A percentile compares a stretch with the other conserved stretches of the same genome.
These are phyloP conservation scores for Epizoanthus illoricatus DNA, from an alignment of 92 coral and sea anemone genomes.

Conservation along the genomic window DNA sequence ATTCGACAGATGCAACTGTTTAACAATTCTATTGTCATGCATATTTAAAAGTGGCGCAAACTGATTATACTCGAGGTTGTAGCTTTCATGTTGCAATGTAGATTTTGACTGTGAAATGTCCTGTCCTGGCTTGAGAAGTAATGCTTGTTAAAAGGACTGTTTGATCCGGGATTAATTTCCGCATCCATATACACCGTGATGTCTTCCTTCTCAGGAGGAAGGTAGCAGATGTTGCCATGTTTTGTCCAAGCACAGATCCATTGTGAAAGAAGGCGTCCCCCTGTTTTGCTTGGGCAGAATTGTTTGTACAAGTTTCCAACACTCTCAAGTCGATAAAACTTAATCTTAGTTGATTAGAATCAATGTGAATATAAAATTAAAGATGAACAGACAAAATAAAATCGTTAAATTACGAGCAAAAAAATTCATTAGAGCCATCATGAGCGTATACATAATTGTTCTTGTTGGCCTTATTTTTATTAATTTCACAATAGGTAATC, in stretches of 20 bases:
- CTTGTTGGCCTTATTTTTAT: not conserved
- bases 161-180: too few relatives aligned
- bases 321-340: too few relatives aligned
- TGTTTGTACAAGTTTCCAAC: not conserved
- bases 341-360: not conserved
- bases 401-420: not conserved
- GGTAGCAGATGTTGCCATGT: too few relatives aligned
- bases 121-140: not conserved
- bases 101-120: not conserved
- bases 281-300: not conserved
- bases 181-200: too few relatives aligned
- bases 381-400: not conserved
- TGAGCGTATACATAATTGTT: not conserved
- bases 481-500: too few relatives aligned
- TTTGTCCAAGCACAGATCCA: too few relatives aligned
- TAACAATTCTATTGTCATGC: too few relatives aligned
- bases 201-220: too few relatives aligned
- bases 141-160: not conserved
- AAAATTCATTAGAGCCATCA: not conserved
- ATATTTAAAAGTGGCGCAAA: too few relatives aligned
- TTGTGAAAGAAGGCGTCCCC: not conserved
- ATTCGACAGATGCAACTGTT: too few relatives aligned
- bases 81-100: not conserved
- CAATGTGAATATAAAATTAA: not conserved
- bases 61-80: too few relatives aligned